These are phyloP conservation scores for Callospermophilus lateralis DNA, from an alignment of 2,113 vertebrate species.

Conservation along the genomic window DNA sequence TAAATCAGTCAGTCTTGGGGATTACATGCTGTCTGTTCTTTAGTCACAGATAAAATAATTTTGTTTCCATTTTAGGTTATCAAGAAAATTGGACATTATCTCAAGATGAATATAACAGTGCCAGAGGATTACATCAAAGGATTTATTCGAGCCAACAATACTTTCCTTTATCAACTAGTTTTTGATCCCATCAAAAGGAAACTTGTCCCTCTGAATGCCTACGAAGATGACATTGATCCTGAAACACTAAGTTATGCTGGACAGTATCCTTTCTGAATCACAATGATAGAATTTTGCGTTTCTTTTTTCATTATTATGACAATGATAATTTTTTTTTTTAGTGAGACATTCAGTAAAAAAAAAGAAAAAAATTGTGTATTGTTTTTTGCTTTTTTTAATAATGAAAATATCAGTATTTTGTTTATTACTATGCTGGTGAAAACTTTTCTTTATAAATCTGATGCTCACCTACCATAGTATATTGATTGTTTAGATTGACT, in stretches of 20 bases:
- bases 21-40: not conserved
- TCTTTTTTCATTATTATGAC: not conserved
- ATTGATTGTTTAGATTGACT: not conserved
- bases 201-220: slow-evolving; percentile 95
- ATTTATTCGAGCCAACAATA: slow-evolving; percentile 96
- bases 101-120: slow-evolving; percentile 94
- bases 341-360: not conserved
- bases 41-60: slow-evolving; percentile 46
- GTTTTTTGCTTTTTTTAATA: not conserved
- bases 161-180: slow-evolving; percentile 98
- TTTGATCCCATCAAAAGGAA: slow-evolving; percentile 95
- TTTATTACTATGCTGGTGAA: not conserved
- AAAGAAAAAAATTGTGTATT: not conserved
- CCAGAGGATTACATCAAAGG: slow-evolving; percentile 95
- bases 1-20: not conserved
- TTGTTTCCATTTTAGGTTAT: slow-evolving; percentile 91
- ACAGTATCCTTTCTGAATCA: slow-evolving; percentile 93
- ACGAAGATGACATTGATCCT: slow-evolving; percentile 91
- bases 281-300: not conserved
- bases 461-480: not conserved
- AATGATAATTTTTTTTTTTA: not conserved
- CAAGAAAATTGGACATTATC: slow-evolving; percentile 97
- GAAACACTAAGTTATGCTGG: slow-evolving; percentile 94
- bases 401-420: not conserved
- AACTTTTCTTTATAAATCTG: not conserved